Conservation (phyloP, 2,888 invertebrate genomes). For the Drosophila falleni region DNA sequence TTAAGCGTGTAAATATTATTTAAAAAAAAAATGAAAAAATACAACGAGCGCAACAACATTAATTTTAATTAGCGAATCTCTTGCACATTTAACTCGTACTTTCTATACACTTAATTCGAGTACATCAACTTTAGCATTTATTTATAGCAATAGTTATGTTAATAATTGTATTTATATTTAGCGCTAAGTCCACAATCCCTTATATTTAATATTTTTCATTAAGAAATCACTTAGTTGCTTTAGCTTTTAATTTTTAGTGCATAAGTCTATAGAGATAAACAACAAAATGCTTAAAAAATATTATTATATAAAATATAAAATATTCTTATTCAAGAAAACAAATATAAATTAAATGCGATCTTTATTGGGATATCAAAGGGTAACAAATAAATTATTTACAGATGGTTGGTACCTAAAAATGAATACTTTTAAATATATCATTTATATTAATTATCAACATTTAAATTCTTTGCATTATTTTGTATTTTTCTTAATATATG, state of each 20-base stretch:
- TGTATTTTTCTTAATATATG: too few species aligned
- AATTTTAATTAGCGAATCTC: conserved; percentile 75
- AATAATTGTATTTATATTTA: conserved; percentile 60
- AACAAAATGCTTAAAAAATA: conserved; percentile 59
- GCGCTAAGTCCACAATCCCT: conserved; percentile 48
- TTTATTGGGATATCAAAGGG: conserved; percentile 8
- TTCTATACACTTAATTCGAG: conserved; percentile 46
- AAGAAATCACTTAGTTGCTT: conserved; percentile 30
- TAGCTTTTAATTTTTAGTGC: conserved; percentile 50
- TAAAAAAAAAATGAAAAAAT: conserved; percentile 10
- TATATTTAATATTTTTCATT: conserved; percentile 11
- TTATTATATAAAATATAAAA: conserved; percentile 76
- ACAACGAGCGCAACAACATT: conserved; percentile 42
- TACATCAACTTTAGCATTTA: conserved; percentile 65
- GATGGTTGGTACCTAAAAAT: neutral
- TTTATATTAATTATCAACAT: too few species aligned
- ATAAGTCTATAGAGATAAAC: conserved; percentile 40
- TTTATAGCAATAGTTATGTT: conserved; percentile 45
- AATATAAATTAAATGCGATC: conserved; percentile 31
- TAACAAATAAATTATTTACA: neutral
- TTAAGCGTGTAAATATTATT: conserved; percentile 72
- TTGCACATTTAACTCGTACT: conserved; percentile 49
- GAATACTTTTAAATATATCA: too few species aligned
- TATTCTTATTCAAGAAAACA: conserved; percentile 70
- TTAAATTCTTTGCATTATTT: too few species aligned